Evolutionary conservation across 2,113 vertebrate species (phyloP).

Genomic region (Neogale vison): DNA sequence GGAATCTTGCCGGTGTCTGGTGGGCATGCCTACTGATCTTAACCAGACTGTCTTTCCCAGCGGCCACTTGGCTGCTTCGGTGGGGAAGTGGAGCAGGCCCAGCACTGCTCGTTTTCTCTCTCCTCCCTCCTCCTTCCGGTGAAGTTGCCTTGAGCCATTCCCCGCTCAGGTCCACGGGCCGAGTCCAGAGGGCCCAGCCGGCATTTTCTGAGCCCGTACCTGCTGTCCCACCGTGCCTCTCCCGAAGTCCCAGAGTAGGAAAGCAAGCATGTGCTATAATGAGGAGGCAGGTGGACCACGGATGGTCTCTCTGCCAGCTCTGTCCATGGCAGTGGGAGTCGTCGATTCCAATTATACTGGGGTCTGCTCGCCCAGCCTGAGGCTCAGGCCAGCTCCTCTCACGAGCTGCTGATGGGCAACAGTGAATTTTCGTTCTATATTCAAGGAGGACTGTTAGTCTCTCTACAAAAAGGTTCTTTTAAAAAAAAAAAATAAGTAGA

Average conservation of each 20-base stretch:
- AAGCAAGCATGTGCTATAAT: not conserved
- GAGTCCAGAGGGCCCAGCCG: not conserved
- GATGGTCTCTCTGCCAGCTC: not conserved
- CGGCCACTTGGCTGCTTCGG: too few relatives aligned
- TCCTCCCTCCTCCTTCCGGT: not conserved
- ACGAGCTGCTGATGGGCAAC: not conserved
- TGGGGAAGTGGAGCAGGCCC: not conserved
- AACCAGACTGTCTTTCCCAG: not conserved
- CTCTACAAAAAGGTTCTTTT: not conserved
- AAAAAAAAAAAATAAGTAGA: not conserved
- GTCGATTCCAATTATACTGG: not conserved
- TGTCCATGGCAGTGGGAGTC: not conserved
- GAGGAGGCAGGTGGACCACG: not conserved
- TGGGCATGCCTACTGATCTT: not conserved
- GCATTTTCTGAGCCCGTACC: not conserved
- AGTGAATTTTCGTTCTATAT: not conserved
- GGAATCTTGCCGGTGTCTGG: not conserved
- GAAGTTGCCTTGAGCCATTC: not conserved
- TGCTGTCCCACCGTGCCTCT: not conserved
- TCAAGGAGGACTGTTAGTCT: not conserved
- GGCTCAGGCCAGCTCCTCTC: not conserved
- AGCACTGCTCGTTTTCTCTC: not conserved
- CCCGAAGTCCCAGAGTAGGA: not conserved
- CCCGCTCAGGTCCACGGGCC: not conserved
- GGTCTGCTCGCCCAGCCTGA: not conserved